phyloP scores from a whole-genome alignment of 2,888 invertebrate genomes.

The Andrena trimmerana region DNA sequence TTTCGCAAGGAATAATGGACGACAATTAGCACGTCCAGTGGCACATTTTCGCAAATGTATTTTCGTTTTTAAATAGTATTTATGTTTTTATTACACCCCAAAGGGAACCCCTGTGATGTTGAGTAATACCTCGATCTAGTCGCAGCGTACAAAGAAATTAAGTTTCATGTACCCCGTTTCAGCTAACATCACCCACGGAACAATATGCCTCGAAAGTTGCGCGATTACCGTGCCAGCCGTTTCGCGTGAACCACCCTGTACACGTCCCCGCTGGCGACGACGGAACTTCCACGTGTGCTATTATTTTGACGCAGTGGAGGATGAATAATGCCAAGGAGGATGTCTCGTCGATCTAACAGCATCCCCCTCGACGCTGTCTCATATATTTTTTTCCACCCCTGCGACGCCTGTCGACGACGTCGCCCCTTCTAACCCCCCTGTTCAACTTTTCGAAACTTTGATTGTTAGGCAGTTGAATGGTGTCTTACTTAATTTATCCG shows the following conservation, averaged over 20 bases:
- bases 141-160: too few relatives aligned
- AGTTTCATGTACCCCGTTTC: too few relatives aligned
- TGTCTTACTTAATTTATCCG: conserved; percentile 65
- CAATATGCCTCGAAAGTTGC: not conserved
- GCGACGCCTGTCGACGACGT: conserved; percentile 38
- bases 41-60: not conserved
- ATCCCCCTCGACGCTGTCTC: conserved; percentile 34
- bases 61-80: not conserved
- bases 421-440: conserved; percentile 11
- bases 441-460: conserved; percentile 60
- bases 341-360: conserved; percentile 32
- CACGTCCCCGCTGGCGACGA: conserved; percentile 2
- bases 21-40: conserved; percentile 5
- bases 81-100: too few relatives aligned
- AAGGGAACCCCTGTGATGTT: too few relatives aligned
- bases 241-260: not conserved
- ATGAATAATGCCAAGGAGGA: conserved; percentile 74
- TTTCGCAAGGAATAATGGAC: conserved; percentile 31
- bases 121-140: too few relatives aligned
- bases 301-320: conserved; percentile 79
- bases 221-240: not conserved
- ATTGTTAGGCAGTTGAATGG: conserved; percentile 65
- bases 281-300: conserved; percentile 70
- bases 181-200: too few relatives aligned
- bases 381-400: conserved; percentile 28